Evolutionary conservation across 1,140 invertebrate genomes (phyloP).

Genomic region (Penaeus vannamei): DNA sequence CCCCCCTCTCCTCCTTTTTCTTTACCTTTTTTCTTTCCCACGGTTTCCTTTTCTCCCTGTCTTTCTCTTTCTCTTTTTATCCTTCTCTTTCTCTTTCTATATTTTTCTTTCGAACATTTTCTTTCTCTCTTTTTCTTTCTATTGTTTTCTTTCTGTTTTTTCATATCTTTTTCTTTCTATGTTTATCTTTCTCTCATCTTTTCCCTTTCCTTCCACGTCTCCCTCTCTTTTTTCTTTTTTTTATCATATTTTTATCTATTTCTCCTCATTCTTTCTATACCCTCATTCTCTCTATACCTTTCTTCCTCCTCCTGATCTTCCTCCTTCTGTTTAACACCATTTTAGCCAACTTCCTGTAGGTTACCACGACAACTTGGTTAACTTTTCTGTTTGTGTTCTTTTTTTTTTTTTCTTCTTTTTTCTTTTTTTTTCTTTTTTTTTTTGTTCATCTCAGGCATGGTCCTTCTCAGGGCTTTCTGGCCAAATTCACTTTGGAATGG

Average conservation of each 20-base stretch:
- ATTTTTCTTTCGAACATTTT: background rate
- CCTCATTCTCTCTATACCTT: background rate
- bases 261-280: background rate
- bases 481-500: conserved; percentile 60
- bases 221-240: too few species aligned
- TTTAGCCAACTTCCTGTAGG: background rate
- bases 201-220: background rate
- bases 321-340: background rate
- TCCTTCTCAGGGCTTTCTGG: conserved; percentile 62
- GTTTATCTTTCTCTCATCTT: background rate
- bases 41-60: too few species aligned
- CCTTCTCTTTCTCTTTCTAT: background rate
- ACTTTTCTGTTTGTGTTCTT: conserved; percentile 23
- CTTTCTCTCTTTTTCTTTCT: background rate
- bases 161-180: background rate
- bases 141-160: background rate
- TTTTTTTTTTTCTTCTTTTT: background rate
- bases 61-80: too few species aligned
- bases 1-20: too few species aligned
- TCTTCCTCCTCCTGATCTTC: background rate
- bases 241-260: background rate
- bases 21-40: too few species aligned
- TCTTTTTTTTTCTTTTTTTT: background rate
- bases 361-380: too few species aligned
- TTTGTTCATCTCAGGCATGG: conserved; percentile 56